Conservation (phyloP, 2,888 invertebrate species). For the Desoria tigrina region DNA sequence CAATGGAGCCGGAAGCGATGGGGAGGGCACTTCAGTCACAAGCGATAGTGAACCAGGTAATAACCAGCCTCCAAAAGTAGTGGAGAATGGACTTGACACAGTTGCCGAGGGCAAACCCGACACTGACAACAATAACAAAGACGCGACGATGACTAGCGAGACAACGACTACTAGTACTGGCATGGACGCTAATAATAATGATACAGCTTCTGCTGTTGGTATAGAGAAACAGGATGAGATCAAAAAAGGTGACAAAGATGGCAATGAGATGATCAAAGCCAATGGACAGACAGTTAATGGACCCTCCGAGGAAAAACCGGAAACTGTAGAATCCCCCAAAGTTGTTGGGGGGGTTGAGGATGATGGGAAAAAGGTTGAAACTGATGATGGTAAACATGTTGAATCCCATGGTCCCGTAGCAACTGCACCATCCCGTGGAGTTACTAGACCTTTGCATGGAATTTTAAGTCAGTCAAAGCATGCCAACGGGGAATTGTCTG, state of each 20-base stretch:
- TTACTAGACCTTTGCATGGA: conserved; percentile 45
- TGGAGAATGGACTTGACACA: too few species aligned
- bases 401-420: conserved; percentile 22
- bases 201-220: conserved; percentile 29
- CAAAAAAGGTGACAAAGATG: conserved; percentile 18
- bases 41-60: conserved; percentile 12
- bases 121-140: background rate
- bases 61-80: background rate
- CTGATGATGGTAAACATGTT: conserved; percentile 12
- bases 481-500: conserved; percentile 41
- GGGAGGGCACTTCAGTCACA: conserved; percentile 7
- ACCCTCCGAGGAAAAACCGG: background rate
- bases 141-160: conserved; percentile 15
- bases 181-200: conserved; percentile 29
- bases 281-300: conserved; percentile 19
- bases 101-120: background rate
- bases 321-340: conserved; percentile 10
- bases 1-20: conserved; percentile 1
- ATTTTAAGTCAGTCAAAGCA: conserved; percentile 44
- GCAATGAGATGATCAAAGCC: conserved; percentile 14
- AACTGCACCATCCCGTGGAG: conserved; percentile 12
- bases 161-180: conserved; percentile 26
- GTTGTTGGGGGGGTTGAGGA: background rate
- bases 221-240: conserved; percentile 11
- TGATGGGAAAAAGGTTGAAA: conserved; percentile 17